A percentile compares a stretch with the other conserved stretches of the same genome.
phyloP scores from a whole-genome alignment of 2,113 vertebrate genomes.

The Beaufortia kweichowensis region DNA sequence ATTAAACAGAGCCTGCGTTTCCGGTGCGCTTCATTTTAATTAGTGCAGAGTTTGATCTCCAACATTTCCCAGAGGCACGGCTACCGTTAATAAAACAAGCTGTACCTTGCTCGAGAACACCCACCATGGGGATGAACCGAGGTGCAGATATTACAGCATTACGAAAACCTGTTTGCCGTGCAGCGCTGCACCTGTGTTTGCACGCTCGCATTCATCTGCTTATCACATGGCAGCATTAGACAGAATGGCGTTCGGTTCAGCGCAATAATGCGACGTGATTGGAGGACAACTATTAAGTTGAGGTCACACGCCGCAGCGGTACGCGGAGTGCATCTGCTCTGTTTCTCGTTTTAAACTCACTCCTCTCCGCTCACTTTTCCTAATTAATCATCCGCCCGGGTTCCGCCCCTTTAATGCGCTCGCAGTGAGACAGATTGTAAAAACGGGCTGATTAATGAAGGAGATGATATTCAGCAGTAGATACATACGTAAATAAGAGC shows the following conservation, averaged over 20 bases:
- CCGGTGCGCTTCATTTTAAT: constrained; percentile 74
- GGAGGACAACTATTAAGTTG: constrained; percentile 39
- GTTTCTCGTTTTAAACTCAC: background rate
- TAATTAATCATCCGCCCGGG: constrained; percentile 42
- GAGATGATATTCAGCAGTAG: constrained; percentile 64
- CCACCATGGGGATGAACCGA: background rate
- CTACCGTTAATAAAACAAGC: constrained; percentile 76
- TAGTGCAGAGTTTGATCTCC: constrained; percentile 74
- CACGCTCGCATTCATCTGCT: constrained; percentile 13
- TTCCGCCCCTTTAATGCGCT: constrained; percentile 43
- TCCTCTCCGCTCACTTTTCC: constrained; percentile 11
- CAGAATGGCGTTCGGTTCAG: constrained; percentile 27
- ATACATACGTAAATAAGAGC: constrained; percentile 71
- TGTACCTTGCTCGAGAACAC: constrained; percentile 61
- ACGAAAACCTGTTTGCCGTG: background rate
- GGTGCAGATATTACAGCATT: background rate
- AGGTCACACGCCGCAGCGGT: constrained; percentile 14
- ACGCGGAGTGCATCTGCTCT: constrained; percentile 19
- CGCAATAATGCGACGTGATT: constrained; percentile 42
- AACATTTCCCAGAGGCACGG: constrained; percentile 67
- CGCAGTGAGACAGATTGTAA: constrained; percentile 73
- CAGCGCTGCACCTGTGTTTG: background rate
- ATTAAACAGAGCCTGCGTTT: constrained; percentile 69
- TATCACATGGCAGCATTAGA: constrained; percentile 35
- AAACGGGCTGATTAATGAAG: constrained; percentile 72